phyloP scores from a whole-genome alignment of 2,113 vertebrate species.

The Oenanthe oenanthe region DNA sequence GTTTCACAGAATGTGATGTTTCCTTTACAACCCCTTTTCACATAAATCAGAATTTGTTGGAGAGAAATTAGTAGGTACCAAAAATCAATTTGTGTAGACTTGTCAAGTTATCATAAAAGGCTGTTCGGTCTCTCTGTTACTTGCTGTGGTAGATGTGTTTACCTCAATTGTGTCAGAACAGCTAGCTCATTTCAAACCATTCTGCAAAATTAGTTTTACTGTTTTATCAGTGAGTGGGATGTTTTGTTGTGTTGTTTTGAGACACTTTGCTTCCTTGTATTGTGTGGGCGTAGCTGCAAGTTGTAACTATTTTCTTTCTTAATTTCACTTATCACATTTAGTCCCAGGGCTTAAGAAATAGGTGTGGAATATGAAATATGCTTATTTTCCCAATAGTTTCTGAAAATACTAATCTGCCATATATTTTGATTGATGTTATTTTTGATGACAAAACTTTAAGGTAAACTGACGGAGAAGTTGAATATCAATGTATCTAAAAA shows the following conservation, averaged over 20 bases:
- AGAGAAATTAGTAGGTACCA: background rate
- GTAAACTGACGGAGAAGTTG: background rate
- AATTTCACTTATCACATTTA: background rate
- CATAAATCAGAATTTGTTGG: background rate
- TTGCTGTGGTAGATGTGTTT: background rate
- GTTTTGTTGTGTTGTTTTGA: background rate
- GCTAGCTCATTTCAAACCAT: background rate
- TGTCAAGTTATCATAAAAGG: background rate
- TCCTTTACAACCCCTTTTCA: background rate
- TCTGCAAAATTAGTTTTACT: background rate
- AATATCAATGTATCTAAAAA: background rate
- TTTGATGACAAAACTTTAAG: background rate
- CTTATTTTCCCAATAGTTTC: background rate
- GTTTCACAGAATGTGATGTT: background rate
- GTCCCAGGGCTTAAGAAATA: background rate
- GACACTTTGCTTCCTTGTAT: background rate
- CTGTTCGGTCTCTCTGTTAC: background rate
- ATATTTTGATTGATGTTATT: background rate
- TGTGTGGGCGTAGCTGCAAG: background rate
- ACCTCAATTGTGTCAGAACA: background rate
- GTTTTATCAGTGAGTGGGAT: background rate
- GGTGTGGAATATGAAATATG: background rate
- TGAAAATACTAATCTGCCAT: background rate
- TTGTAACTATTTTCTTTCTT: background rate
- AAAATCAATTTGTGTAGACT: background rate